Evolutionary conservation across 2,113 vertebrate species (phyloP).

Genomic region (Spilogale gracilis): DNA sequence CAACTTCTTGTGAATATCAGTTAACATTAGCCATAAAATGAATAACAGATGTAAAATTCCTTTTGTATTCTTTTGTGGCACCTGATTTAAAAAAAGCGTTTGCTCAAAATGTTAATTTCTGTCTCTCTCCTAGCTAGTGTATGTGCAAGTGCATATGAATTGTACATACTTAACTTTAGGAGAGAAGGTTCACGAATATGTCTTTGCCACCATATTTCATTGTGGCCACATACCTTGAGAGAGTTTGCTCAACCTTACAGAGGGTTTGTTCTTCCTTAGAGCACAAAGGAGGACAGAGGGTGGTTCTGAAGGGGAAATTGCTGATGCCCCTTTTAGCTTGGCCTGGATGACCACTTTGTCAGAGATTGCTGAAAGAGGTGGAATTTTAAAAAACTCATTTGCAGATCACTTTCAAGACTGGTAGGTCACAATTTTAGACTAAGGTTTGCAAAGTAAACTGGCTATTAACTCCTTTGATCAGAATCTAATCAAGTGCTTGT

Average conservation of each 20-base stretch:
- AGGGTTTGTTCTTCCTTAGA: not conserved
- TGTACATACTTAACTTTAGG: not conserved
- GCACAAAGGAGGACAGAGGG: not conserved
- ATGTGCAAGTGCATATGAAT: not conserved
- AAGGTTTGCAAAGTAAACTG: conserved; percentile 65
- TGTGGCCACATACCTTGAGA: not conserved
- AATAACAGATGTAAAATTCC: not conserved
- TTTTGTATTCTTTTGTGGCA: not conserved
- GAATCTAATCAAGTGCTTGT: conserved; percentile 65
- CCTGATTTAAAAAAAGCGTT: not conserved
- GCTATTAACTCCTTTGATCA: conserved; percentile 67
- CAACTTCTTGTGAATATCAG: conserved; percentile 5
- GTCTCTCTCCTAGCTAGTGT: not conserved
- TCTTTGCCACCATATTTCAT: not conserved
- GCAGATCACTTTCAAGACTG: conserved; percentile 47
- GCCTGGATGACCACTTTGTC: not conserved
- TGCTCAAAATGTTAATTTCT: not conserved
- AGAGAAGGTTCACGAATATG: not conserved
- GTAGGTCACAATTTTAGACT: conserved; percentile 49
- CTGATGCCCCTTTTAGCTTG: conserved; percentile 26
- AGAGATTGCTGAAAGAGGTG: conserved; percentile 40
- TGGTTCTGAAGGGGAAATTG: conserved; percentile 5
- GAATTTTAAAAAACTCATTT: conserved; percentile 40
- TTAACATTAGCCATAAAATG: not conserved
- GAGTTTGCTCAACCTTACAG: not conserved